Base-by-base conservation (phyloP, 2,113 vertebrate genomes). In the Mus spicilegus region DNA sequence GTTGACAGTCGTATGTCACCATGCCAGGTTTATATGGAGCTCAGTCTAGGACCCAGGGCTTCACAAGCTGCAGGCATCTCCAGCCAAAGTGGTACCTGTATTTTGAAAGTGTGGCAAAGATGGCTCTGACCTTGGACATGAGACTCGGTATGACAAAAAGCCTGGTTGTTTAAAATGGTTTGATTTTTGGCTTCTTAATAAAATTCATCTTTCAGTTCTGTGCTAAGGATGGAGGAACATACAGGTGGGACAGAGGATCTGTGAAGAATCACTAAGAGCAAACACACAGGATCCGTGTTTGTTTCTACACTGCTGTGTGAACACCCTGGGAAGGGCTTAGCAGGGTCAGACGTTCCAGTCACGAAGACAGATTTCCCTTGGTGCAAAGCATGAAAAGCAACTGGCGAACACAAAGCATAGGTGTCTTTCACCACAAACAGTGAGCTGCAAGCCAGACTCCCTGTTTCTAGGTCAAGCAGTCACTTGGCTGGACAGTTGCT, bases 351-450 rank as follows among this genome's bases (percentile, higher is more conserved):
- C 10, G 36, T 12, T 46, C 39, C 11, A 5, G 24, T 13, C 1
- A 49, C 42, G 7, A 16, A 36, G 10, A 70, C 54, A 70, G 46
- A 61, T 14, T 56, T 49, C 72, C 65, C 63, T 89, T 10, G 9
- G 33, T 14, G 3, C 22, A 9, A 67, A 42, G 28, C 65, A 58
- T 69, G 26, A 14, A 88, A 58, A 39, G 28, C 58, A 5, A 3
- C 0, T 0, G 24, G 54, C 46, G 14, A 24, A 65, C 24, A 42
- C 58, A 17, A 10, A 33, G 7, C 10, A 33, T 36, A 56, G 39
- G 2, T 63, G 20, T 58, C 7, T 42, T 82, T 51, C 65, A 42
- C 30, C 42, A 17, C 61, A 61, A 92, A 61, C 1, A 28, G 76
- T 7, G 26, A 22, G 12, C 76, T 51, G 16, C 39, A 46, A 92